A percentile compares a stretch with the other conserved stretches of the same genome.
These are phyloP conservation scores for Epinephelus cyanopodus DNA, from an alignment of 2,113 vertebrate genomes.

Conservation along the genomic window DNA sequence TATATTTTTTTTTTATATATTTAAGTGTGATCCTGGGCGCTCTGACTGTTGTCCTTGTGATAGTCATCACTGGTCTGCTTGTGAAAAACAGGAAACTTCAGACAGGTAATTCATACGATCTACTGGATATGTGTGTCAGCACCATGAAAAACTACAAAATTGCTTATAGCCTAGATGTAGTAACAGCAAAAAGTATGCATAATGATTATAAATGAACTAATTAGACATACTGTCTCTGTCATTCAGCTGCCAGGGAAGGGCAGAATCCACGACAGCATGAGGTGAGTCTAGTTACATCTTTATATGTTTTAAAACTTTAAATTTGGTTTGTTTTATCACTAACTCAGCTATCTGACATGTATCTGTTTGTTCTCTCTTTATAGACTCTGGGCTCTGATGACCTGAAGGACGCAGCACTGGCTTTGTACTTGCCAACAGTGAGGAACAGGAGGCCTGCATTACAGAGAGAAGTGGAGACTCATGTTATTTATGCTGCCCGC, in stretches of 20 bases:
- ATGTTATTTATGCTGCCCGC: conserved; percentile 41
- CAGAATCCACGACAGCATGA: neutral
- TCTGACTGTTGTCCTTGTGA: neutral
- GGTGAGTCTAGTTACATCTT: neutral
- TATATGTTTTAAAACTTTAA: too few relatives aligned
- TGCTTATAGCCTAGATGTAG: too few relatives aligned
- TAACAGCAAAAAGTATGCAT: too few relatives aligned
- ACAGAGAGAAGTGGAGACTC: neutral
- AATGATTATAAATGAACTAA: too few relatives aligned
- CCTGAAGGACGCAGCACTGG: conserved; percentile 35
- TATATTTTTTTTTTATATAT: too few relatives aligned
- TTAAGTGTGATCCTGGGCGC: neutral
- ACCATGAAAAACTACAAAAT: too few relatives aligned
- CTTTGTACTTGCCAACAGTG: neutral
- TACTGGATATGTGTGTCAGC: too few relatives aligned
- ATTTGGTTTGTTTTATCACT: too few relatives aligned
- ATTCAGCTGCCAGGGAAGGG: neutral
- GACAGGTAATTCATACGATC: too few relatives aligned
- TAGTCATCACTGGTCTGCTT: neutral
- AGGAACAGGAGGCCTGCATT: neutral
- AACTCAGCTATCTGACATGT: too few relatives aligned
- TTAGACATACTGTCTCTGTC: neutral
- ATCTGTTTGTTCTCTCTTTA: neutral
- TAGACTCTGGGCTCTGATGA: conserved; percentile 5
- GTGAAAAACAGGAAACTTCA: neutral